Evolutionary conservation across 1,140 invertebrate species (phyloP), one percentile per base, ranked within the genome.

Genomic region (Nebria ingens): DNA sequence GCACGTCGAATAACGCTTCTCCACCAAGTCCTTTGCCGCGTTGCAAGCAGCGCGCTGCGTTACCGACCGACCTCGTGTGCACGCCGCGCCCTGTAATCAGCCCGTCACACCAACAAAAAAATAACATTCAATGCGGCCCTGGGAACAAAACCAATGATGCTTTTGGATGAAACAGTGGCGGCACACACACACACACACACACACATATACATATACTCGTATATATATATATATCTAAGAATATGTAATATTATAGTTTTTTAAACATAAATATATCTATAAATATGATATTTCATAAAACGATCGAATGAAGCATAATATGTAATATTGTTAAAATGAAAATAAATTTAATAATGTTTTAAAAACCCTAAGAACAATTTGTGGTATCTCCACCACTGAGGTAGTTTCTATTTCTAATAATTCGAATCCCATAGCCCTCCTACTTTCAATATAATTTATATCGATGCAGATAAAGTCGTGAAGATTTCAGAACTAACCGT

Each of bases 41-140:
- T 11, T 12, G 40, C 13, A 29, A 29, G 4, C 25, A 29, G n/a
- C n/a, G n/a, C 25, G 6, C 25, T n/a, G 6, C 25, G 6, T n/a
- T 34, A 34, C 6, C 25, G 25, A 6, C 25, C 25, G 25, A 9
- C 25, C 25, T n/a, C n/a, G n/a, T n/a, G n/a, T n/a, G n/a, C n/a
- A n/a, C n/a, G n/a, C 6, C 25, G 25, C 25, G 15, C 40, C 40
- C 40, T 45, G 40, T 45, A 45, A 45, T 45, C 40, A 45, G 40
- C 17, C 40, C 40, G 40, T 45, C 40, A 45, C 6, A 17, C 40
- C 6, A 9, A 45, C 9, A 9, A 45, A 45, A 45, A 45, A 45
- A 45, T 45, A 45, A 45, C 9, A 45, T 45, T 45, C 40, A 45
- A 45, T 45, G 40, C 40, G 40, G 40, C 40, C 40, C 40, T 45